Percentiles rank a stretch among this genome's conserved stretches.
These are phyloP conservation scores for Trididemnum nubilum DNA, from an alignment of 23 tunicate species.

Conservation along the genomic window DNA sequence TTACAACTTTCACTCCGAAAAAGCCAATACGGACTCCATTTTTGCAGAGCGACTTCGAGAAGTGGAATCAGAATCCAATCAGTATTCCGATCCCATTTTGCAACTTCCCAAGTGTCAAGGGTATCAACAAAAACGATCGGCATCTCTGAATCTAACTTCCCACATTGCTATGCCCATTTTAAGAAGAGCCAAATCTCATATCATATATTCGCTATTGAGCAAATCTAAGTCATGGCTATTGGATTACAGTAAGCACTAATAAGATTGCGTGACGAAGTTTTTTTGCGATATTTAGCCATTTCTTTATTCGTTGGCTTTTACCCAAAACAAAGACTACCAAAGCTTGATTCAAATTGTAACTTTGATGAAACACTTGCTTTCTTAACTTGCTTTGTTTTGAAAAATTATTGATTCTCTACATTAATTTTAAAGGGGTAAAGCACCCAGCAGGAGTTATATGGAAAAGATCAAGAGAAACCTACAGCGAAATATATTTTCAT, in stretches of 20 bases:
- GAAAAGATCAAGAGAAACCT: too few species aligned
- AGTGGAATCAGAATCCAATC: constrained; percentile 30
- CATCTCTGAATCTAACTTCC: constrained; percentile 32
- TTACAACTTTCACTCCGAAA: not conserved
- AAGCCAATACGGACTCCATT: constrained; percentile 27
- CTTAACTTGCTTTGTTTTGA: too few species aligned
- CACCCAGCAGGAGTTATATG: too few species aligned
- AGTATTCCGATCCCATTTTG: constrained; percentile 37
- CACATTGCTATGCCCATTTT: not conserved
- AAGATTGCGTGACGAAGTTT: too few species aligned
- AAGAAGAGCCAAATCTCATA: constrained; percentile 13
- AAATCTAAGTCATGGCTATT: constrained; percentile 45
- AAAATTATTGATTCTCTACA: too few species aligned
- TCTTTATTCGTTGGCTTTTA: too few species aligned
- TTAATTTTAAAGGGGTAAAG: too few species aligned
- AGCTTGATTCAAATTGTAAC: too few species aligned
- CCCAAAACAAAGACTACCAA: too few species aligned
- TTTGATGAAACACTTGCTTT: too few species aligned
- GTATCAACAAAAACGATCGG: constrained; percentile 34
- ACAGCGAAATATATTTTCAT: too few species aligned
- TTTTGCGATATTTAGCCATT: too few species aligned
- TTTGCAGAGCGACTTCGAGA: not conserved
- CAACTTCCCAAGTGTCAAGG: constrained; percentile 2
- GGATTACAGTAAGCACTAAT: constrained; percentile 10
- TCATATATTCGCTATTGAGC: constrained; percentile 21